Evolutionary conservation across 1,140 invertebrate genomes (phyloP).

Genomic region (Tribolium castaneum): DNA sequence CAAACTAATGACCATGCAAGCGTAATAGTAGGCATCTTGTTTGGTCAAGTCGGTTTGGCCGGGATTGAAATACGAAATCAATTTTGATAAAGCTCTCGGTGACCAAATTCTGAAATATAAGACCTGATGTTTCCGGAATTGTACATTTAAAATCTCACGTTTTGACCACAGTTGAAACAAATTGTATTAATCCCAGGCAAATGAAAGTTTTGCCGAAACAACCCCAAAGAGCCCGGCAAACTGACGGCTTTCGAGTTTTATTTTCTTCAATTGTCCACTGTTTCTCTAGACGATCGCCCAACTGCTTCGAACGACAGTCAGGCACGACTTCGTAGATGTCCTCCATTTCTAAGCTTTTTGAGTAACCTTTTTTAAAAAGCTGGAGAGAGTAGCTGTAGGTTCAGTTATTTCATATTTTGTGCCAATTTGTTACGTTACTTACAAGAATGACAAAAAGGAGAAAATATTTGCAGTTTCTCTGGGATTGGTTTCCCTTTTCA

Average conservation of each 20-base stretch:
- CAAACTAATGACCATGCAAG: slow-evolving; percentile 76
- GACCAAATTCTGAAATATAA: slow-evolving; percentile 72
- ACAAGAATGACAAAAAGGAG: slow-evolving; percentile 47
- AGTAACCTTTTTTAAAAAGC: slow-evolving; percentile 46
- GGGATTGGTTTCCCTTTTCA: slow-evolving; percentile 37
- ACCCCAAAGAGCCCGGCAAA: slow-evolving; percentile 66
- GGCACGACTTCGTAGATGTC: slow-evolving; percentile 51
- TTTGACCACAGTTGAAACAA: slow-evolving; percentile 66
- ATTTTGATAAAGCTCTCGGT: slow-evolving; percentile 74
- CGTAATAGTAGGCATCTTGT: slow-evolving; percentile 74
- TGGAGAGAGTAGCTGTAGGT: slow-evolving; percentile 44
- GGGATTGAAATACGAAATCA: slow-evolving; percentile 76
- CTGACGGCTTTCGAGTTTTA: slow-evolving; percentile 65
- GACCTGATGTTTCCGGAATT: neutral
- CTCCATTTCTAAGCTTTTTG: slow-evolving; percentile 61
- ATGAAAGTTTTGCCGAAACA: slow-evolving; percentile 68
- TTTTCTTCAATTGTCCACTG: slow-evolving; percentile 50
- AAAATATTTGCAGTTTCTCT: slow-evolving; percentile 43
- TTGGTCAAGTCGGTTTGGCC: slow-evolving; percentile 54
- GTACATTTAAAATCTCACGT: slow-evolving; percentile 62
- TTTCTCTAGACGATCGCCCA: slow-evolving; percentile 49
- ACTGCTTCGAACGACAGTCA: slow-evolving; percentile 35
- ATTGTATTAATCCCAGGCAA: slow-evolving; percentile 66
- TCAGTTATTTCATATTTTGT: neutral
- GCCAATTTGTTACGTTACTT: neutral